These are phyloP conservation scores for Nannoperca australis DNA, from an alignment of 2,797 vertebrate genomes.

Conservation along the genomic window DNA sequence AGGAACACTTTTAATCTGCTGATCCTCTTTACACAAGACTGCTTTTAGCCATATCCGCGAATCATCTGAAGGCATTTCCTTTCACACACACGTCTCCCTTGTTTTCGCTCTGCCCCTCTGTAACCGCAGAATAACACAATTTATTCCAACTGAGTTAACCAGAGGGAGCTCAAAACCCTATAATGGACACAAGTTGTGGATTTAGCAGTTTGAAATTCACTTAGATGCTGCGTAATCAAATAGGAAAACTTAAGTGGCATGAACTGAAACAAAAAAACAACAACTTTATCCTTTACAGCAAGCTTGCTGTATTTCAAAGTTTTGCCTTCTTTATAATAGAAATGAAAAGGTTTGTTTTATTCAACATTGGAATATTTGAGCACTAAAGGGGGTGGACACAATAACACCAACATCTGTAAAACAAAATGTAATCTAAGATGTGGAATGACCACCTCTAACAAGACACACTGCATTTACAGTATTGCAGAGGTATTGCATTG, in stretches of 20 bases:
- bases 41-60: conserved; percentile 50
- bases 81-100: conserved; percentile 23
- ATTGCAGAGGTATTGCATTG: background rate
- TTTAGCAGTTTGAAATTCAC: conserved; percentile 25
- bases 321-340: background rate
- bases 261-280: conserved; percentile 14
- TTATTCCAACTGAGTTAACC: conserved; percentile 48
- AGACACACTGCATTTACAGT: background rate
- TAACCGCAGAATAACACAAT: conserved; percentile 56
- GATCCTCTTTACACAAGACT: conserved; percentile 41
- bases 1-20: conserved; percentile 51
- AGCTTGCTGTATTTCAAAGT: background rate
- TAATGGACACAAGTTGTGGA: conserved; percentile 20
- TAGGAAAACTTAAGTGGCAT: conserved; percentile 11
- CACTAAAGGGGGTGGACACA: background rate
- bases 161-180: conserved; percentile 29
- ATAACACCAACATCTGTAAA: background rate
- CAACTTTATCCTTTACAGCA: conserved; percentile 8
- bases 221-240: conserved; percentile 42
- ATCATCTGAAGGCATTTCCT: conserved; percentile 48
- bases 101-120: conserved; percentile 40
- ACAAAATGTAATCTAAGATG: conserved; percentile 9
- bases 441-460: background rate
- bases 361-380: background rate
- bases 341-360: conserved; percentile 1